Evolutionary conservation across 2,888 invertebrate species (phyloP).

Genomic region (Chymomyza procnemis): DNA sequence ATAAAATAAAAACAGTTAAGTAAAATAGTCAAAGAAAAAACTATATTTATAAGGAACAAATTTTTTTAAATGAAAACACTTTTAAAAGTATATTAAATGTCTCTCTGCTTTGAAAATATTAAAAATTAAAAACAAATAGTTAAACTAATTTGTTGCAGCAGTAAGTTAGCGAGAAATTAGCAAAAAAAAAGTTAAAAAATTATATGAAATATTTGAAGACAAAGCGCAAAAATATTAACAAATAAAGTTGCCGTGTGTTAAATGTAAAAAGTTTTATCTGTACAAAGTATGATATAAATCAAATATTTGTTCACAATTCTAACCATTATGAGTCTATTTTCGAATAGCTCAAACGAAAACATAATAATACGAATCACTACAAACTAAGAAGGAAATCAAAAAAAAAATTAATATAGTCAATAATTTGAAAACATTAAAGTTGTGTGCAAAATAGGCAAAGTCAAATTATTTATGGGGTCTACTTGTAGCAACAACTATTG

Average conservation of each 20-base stretch:
- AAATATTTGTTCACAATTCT: slow-evolving; percentile 19
- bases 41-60: slow-evolving; percentile 43
- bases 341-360: slow-evolving; percentile 6
- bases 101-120: neutral
- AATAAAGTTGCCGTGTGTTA: neutral
- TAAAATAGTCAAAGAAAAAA: slow-evolving; percentile 6
- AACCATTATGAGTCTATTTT: slow-evolving; percentile 30
- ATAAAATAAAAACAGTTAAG: slow-evolving; percentile 21
- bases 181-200: neutral
- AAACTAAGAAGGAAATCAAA: neutral
- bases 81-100: slow-evolving; percentile 22
- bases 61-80: slow-evolving; percentile 20
- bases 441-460: slow-evolving; percentile 51
- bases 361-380: neutral
- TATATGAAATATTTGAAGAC: neutral
- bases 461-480: slow-evolving; percentile 56
- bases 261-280: slow-evolving; percentile 57
- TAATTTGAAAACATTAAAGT: slow-evolving; percentile 7
- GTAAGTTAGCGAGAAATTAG: neutral
- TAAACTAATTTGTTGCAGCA: neutral
- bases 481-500: slow-evolving; percentile 13
- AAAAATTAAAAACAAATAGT: neutral
- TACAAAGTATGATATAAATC: slow-evolving; percentile 39
- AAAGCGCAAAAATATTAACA: slow-evolving; percentile 21
- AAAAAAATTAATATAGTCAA: neutral